phyloP scores from a whole-genome alignment of 2,888 invertebrate genomes.

The Marasmarcha lunaedactyla region DNA sequence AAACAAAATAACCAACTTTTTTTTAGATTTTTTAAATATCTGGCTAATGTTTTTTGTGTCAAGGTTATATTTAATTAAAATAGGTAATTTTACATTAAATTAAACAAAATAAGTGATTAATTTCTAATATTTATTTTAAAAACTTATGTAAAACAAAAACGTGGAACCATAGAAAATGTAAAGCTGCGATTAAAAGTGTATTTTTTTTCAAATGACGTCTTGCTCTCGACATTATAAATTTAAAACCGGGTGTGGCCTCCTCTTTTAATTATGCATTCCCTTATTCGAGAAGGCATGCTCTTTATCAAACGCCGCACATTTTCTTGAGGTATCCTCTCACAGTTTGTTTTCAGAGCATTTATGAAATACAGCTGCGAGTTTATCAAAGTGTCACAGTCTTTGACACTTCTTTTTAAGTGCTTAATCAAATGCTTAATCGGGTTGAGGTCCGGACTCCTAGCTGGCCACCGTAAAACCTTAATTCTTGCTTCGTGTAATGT shows the following conservation, averaged over 20 bases:
- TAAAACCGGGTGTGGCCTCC: neutral
- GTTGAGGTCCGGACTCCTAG: slow-evolving; percentile 11
- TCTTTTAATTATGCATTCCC: slow-evolving; percentile 6
- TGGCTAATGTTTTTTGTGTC: neutral
- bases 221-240: neutral
- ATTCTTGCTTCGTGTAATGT: slow-evolving; percentile 9
- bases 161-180: neutral
- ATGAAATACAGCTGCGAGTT: neutral
- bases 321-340: slow-evolving; percentile 8
- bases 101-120: neutral
- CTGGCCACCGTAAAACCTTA: slow-evolving; percentile 13
- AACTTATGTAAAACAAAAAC: neutral
- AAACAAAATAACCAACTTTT: too few species aligned
- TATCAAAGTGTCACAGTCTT: too few species aligned
- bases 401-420: slow-evolving; percentile 3
- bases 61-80: neutral
- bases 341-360: slow-evolving; percentile 2
- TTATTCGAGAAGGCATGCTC: slow-evolving; percentile 1
- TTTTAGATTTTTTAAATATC: too few species aligned
- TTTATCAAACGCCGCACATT: neutral
- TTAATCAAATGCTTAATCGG: slow-evolving; percentile 13
- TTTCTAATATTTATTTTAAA: neutral
- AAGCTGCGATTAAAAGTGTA: neutral
- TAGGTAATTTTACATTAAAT: slow-evolving; percentile 1
- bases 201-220: neutral